Evolutionary conservation across 1,140 invertebrate genomes (phyloP).

Genomic region (Drosophila paulistorum): DNA sequence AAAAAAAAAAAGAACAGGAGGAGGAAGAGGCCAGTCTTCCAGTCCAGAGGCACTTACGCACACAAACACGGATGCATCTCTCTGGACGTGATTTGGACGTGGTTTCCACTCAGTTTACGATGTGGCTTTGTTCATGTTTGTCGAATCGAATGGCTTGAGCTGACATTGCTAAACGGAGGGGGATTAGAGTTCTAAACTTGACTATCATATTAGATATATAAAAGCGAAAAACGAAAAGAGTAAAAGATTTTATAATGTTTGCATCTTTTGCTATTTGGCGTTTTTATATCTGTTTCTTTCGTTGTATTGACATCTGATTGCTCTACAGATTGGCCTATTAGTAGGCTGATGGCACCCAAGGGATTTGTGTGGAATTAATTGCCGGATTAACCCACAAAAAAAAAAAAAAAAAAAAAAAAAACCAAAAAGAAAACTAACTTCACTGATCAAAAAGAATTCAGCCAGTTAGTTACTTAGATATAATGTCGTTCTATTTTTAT

Average conservation of each 20-base stretch:
- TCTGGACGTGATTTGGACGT: constrained; percentile 30
- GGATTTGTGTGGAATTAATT: constrained; percentile 5
- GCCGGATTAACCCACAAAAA: constrained; percentile 4
- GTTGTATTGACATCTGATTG: constrained; percentile 75
- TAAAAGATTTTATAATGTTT: constrained; percentile 66
- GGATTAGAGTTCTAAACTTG: constrained; percentile 34
- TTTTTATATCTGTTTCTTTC: constrained; percentile 46
- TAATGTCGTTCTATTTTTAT: too few relatives aligned
- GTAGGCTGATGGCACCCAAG: constrained; percentile 16
- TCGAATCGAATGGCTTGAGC: constrained; percentile 68
- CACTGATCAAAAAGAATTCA: too few relatives aligned
- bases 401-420: not conserved
- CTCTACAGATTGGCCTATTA: constrained; percentile 73
- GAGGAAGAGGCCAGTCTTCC: not conserved
- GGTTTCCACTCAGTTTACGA: constrained; percentile 56
- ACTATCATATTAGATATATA: constrained; percentile 41
- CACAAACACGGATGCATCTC: constrained; percentile 17
- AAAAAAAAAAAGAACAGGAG: not conserved
- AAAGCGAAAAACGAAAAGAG: constrained; percentile 26
- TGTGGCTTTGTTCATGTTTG: constrained; percentile 72
- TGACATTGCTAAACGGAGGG: constrained; percentile 31
- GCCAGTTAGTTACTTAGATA: too few relatives aligned
- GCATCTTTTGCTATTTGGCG: constrained; percentile 42
- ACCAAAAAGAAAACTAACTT: too few relatives aligned
- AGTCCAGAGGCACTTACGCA: constrained; percentile 35